Evolutionary conservation across 1,140 invertebrate species (phyloP).

Genomic region (Drosophila baimaii): DNA sequence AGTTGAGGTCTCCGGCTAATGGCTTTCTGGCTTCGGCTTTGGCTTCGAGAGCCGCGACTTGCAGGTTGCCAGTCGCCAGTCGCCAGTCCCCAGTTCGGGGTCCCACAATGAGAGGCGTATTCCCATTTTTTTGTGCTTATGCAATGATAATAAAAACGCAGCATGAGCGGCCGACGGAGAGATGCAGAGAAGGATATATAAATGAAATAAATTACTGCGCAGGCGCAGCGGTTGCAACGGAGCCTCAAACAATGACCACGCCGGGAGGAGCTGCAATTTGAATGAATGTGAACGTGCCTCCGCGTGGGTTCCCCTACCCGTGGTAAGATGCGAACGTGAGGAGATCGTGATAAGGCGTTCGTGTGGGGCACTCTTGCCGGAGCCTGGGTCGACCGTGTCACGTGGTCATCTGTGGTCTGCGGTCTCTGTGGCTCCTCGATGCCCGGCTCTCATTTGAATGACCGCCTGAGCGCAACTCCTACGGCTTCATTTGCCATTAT

Average conservation of each 20-base stretch:
- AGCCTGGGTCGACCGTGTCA: slow-evolving; percentile 21
- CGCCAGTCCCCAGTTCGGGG: background rate
- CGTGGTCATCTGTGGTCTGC: slow-evolving; percentile 29
- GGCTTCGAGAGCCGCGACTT: slow-evolving; percentile 18
- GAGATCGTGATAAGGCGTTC: slow-evolving; percentile 32
- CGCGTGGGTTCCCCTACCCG: slow-evolving; percentile 36
- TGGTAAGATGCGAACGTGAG: slow-evolving; percentile 30
- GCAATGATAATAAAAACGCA: slow-evolving; percentile 76
- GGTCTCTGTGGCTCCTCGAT: too few relatives aligned
- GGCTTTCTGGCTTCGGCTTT: slow-evolving; percentile 64
- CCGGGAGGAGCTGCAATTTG: slow-evolving; percentile 60
- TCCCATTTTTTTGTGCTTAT: slow-evolving; percentile 61
- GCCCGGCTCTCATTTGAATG: slow-evolving; percentile 19
- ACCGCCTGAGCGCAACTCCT: slow-evolving; percentile 59
- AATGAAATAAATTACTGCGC: slow-evolving; percentile 80
- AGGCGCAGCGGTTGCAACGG: slow-evolving; percentile 53
- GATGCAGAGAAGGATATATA: slow-evolving; percentile 49
- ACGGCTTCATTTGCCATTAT: slow-evolving; percentile 82
- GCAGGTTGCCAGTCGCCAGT: slow-evolving; percentile 2
- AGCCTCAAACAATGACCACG: slow-evolving; percentile 61
- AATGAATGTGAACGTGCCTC: slow-evolving; percentile 71
- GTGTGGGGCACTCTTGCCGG: slow-evolving; percentile 3
- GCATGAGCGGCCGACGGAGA: slow-evolving; percentile 28
- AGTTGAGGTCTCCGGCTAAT: slow-evolving; percentile 27
- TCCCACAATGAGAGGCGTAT: slow-evolving; percentile 59